Evolutionary conservation across 2,113 vertebrate genomes (phyloP), one percentile per base, ranked within the genome.

Genomic region (Datnioides undecimradiatus): DNA sequence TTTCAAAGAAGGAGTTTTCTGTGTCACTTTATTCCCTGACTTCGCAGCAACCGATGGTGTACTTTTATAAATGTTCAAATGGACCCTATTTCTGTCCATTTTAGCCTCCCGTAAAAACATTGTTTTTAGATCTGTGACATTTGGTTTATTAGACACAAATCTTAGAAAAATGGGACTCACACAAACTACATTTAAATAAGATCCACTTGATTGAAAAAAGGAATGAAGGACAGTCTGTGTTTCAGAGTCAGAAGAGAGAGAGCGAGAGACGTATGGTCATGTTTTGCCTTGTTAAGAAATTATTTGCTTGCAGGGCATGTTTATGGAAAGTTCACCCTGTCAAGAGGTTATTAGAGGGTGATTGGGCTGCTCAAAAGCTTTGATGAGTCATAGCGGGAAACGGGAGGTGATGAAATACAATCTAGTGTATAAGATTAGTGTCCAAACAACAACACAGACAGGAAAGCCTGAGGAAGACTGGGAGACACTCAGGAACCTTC

Each of bases 391-490:
- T 36, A 67, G 25, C 67, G 57, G 75, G 60, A 86, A 79, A 69
- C 27, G 49, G 31, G 60, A 84, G 74, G 73, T 70, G 76, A 78
- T 65, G 41, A 70, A 84, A 62, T 49, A 69, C 33, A 76, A 63
- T n/a, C 23, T 25, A 33, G 62, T 69, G 75, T 59, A 0, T 83
- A 46, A 14, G 58, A 73, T 78, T 62, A 62, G 17, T 59, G 58
- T 33, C 16, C 76, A 54, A 85, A 67, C 69, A 84, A 76, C 46
- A 79, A 80, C 60, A 51, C 8, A 25, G 48, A 48, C 82, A 75
- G 75, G 89, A 91, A 90, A 74, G 63, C 70, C 57, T 21, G 13
- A 76, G 84, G 84, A 88, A 77, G 73, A 75, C 68, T 60, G 73
- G 8, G 80, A 79, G 76, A 87, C 72, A 68, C 79, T 87, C 55